Evolutionary conservation across 1,140 invertebrate genomes (phyloP).

Genomic region (Cyclargus thomasi): DNA sequence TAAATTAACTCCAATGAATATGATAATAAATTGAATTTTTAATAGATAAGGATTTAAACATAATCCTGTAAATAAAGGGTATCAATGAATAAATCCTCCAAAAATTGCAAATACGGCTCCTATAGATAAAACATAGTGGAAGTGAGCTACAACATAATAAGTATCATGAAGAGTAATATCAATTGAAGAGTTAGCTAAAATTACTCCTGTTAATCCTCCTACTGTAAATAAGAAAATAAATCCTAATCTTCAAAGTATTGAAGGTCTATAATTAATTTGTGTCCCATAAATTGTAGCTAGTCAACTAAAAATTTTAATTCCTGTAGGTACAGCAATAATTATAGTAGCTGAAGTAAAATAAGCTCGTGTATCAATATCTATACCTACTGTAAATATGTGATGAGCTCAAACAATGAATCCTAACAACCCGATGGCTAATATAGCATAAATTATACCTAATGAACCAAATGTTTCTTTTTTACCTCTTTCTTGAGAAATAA

Average conservation of each 20-base stretch:
- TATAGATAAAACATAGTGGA: conserved; percentile 82
- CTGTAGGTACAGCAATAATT: conserved; percentile 81
- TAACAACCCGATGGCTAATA: conserved; percentile 33
- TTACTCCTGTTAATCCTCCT: conserved; percentile 79
- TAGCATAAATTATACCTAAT: conserved; percentile 31
- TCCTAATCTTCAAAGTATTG: conserved; percentile 79
- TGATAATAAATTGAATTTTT: conserved; percentile 78
- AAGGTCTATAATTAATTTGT: conserved; percentile 73
- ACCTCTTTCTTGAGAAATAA: conserved; percentile 69
- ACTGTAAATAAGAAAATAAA: conserved; percentile 84
- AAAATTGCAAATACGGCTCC: conserved; percentile 84
- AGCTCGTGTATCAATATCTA: conserved; percentile 83
- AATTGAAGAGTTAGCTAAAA: conserved; percentile 82
- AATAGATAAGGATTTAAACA: conserved; percentile 73
- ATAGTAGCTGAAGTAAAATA: conserved; percentile 86
- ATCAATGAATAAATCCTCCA: conserved; percentile 81
- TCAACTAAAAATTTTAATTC: conserved; percentile 83
- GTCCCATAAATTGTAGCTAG: conserved; percentile 74
- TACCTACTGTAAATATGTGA: conserved; percentile 84
- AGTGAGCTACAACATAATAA: conserved; percentile 86
- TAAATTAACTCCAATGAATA: conserved; percentile 83
- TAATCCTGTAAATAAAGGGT: conserved; percentile 78
- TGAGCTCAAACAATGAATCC: conserved; percentile 81
- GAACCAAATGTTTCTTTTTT: conserved; percentile 36
- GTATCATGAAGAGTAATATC: conserved; percentile 85